phyloP scores from a whole-genome alignment of 2,797 vertebrate species.

The Nasua narica region DNA sequence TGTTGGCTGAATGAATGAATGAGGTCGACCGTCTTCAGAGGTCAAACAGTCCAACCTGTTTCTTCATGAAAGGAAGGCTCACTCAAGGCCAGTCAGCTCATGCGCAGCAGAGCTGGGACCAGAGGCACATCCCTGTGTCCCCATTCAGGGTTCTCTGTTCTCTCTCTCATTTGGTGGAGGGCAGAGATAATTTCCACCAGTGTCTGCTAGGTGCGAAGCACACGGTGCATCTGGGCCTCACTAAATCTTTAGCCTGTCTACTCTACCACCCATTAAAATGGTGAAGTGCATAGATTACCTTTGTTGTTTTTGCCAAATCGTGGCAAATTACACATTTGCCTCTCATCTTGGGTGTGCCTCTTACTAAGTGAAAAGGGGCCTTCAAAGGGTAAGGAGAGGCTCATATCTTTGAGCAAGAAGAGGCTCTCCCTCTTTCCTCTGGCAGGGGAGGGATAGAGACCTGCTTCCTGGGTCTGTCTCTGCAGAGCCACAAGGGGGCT shows the following conservation, averaged over 20 bases:
- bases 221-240: not conserved
- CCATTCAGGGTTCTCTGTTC: not conserved
- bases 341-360: not conserved
- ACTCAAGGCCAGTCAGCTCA: not conserved
- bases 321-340: not conserved
- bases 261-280: not conserved
- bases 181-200: not conserved
- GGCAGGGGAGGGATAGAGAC: not conserved
- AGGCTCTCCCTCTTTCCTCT: not conserved
- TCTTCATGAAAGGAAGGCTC: not conserved
- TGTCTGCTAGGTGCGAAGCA: not conserved
- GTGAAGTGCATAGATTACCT: not conserved
- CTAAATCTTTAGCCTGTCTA: not conserved
- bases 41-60: not conserved
- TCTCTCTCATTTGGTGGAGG: not conserved
- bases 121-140: not conserved
- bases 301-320: not conserved
- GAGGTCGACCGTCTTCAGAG: not conserved
- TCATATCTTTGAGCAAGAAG: not conserved
- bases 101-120: not conserved
- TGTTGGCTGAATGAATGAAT: not conserved
- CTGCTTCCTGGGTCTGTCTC: not conserved
- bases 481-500: not conserved
- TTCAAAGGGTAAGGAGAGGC: not conserved
- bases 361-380: not conserved